These are phyloP conservation scores for Semaprochilodus insignis DNA, from an alignment of 2,797 vertebrate species.

Conservation along the genomic window DNA sequence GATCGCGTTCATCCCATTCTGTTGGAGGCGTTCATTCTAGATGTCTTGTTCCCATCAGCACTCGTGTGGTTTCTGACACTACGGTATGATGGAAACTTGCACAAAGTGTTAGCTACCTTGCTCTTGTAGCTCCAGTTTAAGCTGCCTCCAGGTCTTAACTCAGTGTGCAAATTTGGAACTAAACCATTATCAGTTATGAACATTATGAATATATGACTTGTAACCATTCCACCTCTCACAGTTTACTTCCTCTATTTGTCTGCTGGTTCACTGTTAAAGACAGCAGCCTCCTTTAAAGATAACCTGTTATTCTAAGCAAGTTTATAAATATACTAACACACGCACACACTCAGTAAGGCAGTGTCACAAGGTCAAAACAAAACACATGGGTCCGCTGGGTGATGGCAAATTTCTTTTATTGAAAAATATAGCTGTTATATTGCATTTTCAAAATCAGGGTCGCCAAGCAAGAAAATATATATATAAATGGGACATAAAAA, in stretches of 20 bases:
- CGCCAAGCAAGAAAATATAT: conserved; percentile 58
- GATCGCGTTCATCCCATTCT: no score
- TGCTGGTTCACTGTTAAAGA: not conserved
- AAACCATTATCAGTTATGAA: not conserved
- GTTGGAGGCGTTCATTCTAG: no score
- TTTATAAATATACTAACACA: not conserved
- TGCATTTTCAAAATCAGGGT: conserved; percentile 50
- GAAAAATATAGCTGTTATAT: conserved; percentile 84
- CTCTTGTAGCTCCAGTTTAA: no score
- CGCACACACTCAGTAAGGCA: no score
- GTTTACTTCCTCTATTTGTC: not conserved
- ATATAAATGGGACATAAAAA: conserved; percentile 55
- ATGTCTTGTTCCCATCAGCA: no score
- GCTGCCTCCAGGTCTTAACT: no score
- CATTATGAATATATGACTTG: not conserved
- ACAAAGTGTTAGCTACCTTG: no score
- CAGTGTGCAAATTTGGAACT: not conserved
- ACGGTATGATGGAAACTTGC: no score
- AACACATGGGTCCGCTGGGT: conserved; percentile 9
- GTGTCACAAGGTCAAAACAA: conserved; percentile 15
- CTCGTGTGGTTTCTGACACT: no score
- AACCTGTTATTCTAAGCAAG: not conserved
- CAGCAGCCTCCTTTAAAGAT: not conserved
- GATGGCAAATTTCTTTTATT: conserved; percentile 74
- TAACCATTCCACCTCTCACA: not conserved